These are phyloP conservation scores for Todiramphus chloris DNA, from an alignment of 2,113 vertebrate species.

Conservation along the genomic window DNA sequence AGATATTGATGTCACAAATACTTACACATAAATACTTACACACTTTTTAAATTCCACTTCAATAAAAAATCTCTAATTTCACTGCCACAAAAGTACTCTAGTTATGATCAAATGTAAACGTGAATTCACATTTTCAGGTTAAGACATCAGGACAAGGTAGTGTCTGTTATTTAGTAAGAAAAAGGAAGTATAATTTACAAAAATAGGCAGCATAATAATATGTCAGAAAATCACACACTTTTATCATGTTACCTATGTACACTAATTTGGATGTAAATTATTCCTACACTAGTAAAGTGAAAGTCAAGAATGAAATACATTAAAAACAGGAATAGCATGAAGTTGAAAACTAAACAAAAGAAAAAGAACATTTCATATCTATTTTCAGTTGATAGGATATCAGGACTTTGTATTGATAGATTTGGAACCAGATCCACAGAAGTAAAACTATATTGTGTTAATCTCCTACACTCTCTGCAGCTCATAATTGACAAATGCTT, in stretches of 20 bases:
- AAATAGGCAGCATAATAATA: not conserved
- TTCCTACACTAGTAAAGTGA: not conserved
- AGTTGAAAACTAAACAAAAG: not conserved
- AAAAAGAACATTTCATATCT: not conserved
- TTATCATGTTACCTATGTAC: accelerated
- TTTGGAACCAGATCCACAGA: not conserved
- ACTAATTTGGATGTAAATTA: not conserved
- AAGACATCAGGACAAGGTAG: not conserved
- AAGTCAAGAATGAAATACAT: not conserved
- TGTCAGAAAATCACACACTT: not conserved
- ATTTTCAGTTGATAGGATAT: not conserved
- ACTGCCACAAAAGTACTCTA: not conserved
- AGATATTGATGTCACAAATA: not conserved
- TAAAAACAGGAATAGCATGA: not conserved
- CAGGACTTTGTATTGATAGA: not conserved
- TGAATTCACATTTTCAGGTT: not conserved
- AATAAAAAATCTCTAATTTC: not conserved
- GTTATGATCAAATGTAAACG: not conserved
- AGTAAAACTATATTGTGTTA: not conserved
- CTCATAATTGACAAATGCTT: not conserved
- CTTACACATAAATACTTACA: not conserved
- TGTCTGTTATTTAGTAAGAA: not conserved
- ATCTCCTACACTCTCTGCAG: not conserved
- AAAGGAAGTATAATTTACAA: not conserved
- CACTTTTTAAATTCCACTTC: not conserved